Conservation (phyloP, 2,888 invertebrate genomes). For the Rhogogaster chlorosoma region DNA sequence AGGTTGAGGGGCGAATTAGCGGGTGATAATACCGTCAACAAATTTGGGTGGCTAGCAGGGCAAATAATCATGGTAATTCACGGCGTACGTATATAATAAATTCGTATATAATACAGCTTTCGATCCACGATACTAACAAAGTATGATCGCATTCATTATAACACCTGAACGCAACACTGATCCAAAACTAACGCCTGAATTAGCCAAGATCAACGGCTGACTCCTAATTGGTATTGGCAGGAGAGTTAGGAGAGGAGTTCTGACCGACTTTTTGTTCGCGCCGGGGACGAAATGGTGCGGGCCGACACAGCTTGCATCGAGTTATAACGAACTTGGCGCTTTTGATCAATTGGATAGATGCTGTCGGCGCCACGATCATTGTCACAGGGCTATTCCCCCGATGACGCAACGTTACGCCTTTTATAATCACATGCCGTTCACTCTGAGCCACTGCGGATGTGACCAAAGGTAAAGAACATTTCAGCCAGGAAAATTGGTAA, state of each 20-base stretch:
- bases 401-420: conserved; percentile 82
- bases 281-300: conserved; percentile 91
- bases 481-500: neutral
- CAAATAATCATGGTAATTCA: conserved; percentile 12
- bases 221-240: conserved; percentile 56
- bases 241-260: conserved; percentile 62
- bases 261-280: conserved; percentile 80
- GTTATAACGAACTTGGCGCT: conserved; percentile 83
- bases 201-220: conserved; percentile 8
- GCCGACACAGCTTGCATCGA: conserved; percentile 80
- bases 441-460: conserved; percentile 88
- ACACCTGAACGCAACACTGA: neutral
- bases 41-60: conserved; percentile 15
- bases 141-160: neutral
- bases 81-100: neutral
- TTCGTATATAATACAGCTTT: neutral
- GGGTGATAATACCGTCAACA: conserved; percentile 12
- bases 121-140: neutral
- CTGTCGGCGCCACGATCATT: conserved; percentile 88
- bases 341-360: conserved; percentile 83
- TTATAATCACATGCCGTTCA: conserved; percentile 86
- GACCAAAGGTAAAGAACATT: conserved; percentile 84
- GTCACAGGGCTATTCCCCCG: conserved; percentile 83
- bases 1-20: conserved; percentile 9
- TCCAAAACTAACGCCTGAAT: neutral